phyloP scores from a whole-genome alignment of 1,140 invertebrate genomes.

The Tyrophagus putrescentiae region DNA sequence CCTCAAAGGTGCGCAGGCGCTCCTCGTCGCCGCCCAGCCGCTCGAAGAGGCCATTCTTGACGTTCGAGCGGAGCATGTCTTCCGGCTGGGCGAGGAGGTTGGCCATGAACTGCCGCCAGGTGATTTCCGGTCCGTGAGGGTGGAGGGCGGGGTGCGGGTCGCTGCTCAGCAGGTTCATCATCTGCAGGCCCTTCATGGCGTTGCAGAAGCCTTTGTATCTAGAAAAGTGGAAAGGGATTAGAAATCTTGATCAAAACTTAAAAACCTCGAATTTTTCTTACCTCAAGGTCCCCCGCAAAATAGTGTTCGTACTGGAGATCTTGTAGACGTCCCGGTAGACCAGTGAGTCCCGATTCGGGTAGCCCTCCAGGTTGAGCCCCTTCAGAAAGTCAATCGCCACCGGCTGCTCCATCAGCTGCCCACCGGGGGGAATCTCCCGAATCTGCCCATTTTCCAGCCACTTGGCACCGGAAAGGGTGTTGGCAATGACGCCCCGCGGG shows the following conservation, averaged over 20 bases:
- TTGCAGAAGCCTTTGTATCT: slow-evolving; percentile 59
- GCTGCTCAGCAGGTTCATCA: slow-evolving; percentile 71
- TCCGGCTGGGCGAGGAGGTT: slow-evolving; percentile 66
- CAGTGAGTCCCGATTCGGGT: slow-evolving; percentile 89
- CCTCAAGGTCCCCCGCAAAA: slow-evolving; percentile 77
- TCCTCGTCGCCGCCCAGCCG: slow-evolving; percentile 49
- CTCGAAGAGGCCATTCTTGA: slow-evolving; percentile 61
- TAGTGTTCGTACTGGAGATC: slow-evolving; percentile 56
- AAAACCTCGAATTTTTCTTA: slow-evolving; percentile 44
- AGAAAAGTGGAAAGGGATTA: background rate
- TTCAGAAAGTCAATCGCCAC: slow-evolving; percentile 74
- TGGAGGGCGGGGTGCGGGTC: slow-evolving; percentile 74
- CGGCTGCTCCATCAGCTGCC: slow-evolving; percentile 62
- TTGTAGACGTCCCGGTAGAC: slow-evolving; percentile 75
- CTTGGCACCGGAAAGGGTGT: slow-evolving; percentile 70
- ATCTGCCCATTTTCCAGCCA: slow-evolving; percentile 71
- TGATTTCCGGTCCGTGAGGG: slow-evolving; percentile 82
- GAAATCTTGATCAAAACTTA: background rate
- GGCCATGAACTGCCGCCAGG: slow-evolving; percentile 84
- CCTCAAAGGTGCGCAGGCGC: slow-evolving; percentile 55
- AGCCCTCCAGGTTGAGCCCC: slow-evolving; percentile 88
- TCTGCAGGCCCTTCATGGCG: slow-evolving; percentile 64
- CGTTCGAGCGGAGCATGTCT: slow-evolving; percentile 82
- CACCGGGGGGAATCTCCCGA: slow-evolving; percentile 32
- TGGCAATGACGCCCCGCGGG: slow-evolving; percentile 72